Evolutionary conservation across 92 coral and sea anemone genomes (phyloP).

Genomic region (Epizoanthus fatuus): DNA sequence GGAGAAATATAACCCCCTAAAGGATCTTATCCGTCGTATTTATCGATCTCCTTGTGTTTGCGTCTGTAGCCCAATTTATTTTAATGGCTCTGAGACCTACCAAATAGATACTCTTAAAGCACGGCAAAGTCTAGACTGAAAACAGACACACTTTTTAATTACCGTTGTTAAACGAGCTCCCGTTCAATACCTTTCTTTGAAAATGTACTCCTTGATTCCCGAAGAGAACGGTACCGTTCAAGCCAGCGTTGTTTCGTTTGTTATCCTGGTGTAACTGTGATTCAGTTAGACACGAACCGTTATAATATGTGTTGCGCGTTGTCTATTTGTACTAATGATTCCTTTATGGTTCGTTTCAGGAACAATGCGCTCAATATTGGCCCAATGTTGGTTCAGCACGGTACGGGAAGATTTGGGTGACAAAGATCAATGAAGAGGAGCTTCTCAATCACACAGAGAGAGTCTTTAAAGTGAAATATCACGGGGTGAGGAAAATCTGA

Average conservation of each 20-base stretch:
- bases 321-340: too few relatives aligned
- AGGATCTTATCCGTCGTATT: too few relatives aligned
- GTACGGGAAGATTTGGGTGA: slow-evolving; percentile 78
- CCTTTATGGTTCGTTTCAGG: slow-evolving; percentile 42
- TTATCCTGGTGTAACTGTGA: too few relatives aligned
- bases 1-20: neutral
- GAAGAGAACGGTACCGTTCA: too few relatives aligned
- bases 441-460: slow-evolving; percentile 87
- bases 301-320: neutral
- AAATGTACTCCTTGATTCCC: too few relatives aligned
- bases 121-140: too few relatives aligned
- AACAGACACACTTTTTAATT: too few relatives aligned
- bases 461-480: slow-evolving; percentile 81
- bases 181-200: too few relatives aligned
- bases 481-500: slow-evolving; percentile 71
- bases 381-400: slow-evolving; percentile 79
- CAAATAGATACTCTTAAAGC: too few relatives aligned
- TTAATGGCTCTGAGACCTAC: too few relatives aligned
- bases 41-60: neutral
- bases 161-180: too few relatives aligned
- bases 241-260: too few relatives aligned
- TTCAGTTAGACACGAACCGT: neutral
- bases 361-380: slow-evolving; percentile 83
- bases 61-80: neutral
- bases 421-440: slow-evolving; percentile 88